Evolutionary conservation across 2,113 vertebrate species (phyloP).

Genomic region (Ivindomyrus marchei): DNA sequence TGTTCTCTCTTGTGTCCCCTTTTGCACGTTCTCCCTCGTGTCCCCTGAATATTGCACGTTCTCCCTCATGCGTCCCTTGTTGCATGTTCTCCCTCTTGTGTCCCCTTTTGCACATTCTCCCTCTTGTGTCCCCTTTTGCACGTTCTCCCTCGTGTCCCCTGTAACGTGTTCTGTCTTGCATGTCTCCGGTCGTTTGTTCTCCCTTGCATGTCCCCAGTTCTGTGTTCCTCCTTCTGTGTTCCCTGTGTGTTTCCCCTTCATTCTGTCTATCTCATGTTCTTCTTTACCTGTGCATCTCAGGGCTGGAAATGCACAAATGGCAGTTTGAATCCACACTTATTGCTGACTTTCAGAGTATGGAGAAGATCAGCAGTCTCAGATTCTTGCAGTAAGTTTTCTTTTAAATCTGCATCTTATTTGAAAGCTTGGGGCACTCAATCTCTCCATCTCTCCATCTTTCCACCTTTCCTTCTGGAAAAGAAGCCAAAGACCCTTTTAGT

Average conservation of each 20-base stretch:
- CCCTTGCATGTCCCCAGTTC: neutral
- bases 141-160: neutral
- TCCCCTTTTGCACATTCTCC: neutral
- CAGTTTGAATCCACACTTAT: neutral
- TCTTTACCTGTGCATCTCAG: neutral
- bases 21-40: too few species aligned
- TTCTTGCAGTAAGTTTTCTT: neutral
- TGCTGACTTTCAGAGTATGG: neutral
- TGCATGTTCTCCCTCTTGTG: neutral
- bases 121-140: neutral
- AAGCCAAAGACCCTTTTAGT: neutral
- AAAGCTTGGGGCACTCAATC: neutral
- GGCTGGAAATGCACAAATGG: neutral
- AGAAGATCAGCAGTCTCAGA: neutral
- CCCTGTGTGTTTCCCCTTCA: neutral
- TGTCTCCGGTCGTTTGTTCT: neutral
- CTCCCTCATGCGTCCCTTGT: neutral
- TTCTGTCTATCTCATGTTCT: neutral
- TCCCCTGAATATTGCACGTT: too few species aligned
- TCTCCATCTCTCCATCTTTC: neutral
- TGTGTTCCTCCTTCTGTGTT: neutral
- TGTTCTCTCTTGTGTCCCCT: too few species aligned
- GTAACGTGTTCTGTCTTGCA: neutral
- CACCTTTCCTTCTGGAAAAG: neutral
- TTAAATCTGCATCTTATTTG: neutral